Evolutionary conservation across 2,888 invertebrate genomes (phyloP).

Genomic region (Ectemnius continuus): DNA sequence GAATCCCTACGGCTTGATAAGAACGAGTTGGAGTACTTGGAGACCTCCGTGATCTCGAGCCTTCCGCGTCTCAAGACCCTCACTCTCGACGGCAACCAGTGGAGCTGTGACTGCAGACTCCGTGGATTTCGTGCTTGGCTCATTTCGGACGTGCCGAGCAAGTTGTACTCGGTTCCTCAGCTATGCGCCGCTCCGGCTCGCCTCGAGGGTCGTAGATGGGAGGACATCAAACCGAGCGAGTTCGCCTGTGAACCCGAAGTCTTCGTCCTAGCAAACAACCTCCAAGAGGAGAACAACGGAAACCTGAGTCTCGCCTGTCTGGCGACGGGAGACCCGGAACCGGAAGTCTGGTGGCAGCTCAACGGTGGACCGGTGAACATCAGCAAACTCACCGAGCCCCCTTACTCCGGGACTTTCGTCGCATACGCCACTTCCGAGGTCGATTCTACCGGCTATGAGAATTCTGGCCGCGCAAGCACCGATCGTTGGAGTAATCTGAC

Average conservation of each 20-base stretch:
- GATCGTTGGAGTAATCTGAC: constrained; percentile 89
- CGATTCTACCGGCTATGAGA: background rate
- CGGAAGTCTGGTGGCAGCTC: constrained; percentile 89
- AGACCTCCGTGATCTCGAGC: constrained; percentile 84
- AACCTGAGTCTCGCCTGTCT: constrained; percentile 90
- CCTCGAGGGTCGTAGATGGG: constrained; percentile 87
- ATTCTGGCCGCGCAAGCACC: constrained; percentile 3
- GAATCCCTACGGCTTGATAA: constrained; percentile 89
- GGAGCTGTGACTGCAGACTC: constrained; percentile 93
- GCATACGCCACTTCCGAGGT: constrained; percentile 48
- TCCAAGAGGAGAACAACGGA: constrained; percentile 88
- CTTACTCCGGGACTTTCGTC: constrained; percentile 56
- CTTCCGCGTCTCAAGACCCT: constrained; percentile 89
- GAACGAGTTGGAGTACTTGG: constrained; percentile 87
- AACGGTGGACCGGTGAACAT: constrained; percentile 84
- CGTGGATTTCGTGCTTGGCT: constrained; percentile 92
- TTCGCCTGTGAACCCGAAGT: constrained; percentile 92
- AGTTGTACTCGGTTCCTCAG: constrained; percentile 87
- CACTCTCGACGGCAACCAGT: constrained; percentile 90
- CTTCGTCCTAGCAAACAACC: constrained; percentile 76
- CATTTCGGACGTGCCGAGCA: constrained; percentile 80
- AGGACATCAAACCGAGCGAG: constrained; percentile 85
- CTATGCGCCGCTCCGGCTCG: constrained; percentile 86
- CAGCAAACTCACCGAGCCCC: constrained; percentile 59
- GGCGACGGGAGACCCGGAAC: constrained; percentile 90